phyloP scores from a whole-genome alignment of 2,113 vertebrate species.

The Mirza zaza region DNA sequence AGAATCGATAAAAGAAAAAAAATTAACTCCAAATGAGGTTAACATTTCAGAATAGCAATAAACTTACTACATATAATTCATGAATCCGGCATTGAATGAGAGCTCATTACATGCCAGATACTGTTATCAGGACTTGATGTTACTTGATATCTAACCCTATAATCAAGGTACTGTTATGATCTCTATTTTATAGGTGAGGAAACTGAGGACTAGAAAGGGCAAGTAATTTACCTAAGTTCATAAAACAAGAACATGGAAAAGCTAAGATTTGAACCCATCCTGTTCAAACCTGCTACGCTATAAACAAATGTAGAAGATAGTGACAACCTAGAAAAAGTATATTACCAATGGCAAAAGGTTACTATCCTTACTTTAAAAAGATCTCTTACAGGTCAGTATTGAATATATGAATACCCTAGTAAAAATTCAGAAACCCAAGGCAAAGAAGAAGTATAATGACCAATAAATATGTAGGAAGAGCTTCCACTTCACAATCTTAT shows the following conservation, averaged over 20 bases:
- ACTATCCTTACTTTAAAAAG: not conserved
- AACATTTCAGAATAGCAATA: not conserved
- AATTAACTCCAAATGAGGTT: not conserved
- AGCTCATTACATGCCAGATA: not conserved
- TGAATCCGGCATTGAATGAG: not conserved
- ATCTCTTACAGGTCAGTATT: not conserved
- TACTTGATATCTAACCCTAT: not conserved
- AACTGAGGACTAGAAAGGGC: not conserved
- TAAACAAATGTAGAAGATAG: not conserved
- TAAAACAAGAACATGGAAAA: not conserved
- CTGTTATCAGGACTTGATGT: not conserved
- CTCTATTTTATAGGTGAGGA: not conserved
- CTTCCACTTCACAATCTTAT: not conserved
- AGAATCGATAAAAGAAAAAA: not conserved
- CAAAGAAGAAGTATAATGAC: not conserved
- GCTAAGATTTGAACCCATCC: not conserved
- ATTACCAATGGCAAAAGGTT: not conserved
- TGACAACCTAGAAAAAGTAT: not conserved
- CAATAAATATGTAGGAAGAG: not conserved
- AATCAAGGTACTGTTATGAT: not conserved
- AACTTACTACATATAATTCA: not conserved
- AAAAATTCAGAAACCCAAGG: not conserved
- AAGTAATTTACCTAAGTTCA: not conserved
- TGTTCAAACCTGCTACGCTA: not conserved
- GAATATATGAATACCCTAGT: not conserved